These are phyloP conservation scores for Apolygus lucorum DNA, from an alignment of 1,140 invertebrate species.

Conservation along the genomic window DNA sequence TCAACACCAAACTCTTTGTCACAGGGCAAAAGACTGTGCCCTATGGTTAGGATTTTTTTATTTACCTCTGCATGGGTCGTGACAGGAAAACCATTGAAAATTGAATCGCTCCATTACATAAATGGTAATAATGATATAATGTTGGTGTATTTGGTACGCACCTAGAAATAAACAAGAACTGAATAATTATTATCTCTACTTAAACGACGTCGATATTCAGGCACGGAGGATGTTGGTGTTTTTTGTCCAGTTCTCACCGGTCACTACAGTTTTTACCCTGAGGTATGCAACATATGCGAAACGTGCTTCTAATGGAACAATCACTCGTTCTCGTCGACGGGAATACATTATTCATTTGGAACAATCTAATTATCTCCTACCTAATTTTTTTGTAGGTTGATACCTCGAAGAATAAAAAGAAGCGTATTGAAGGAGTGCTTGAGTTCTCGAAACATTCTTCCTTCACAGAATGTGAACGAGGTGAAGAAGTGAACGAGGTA, in stretches of 20 bases:
- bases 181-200: too few species aligned
- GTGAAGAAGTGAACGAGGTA: too few species aligned
- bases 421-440: neutral
- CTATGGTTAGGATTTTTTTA: too few species aligned
- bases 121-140: too few species aligned
- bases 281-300: neutral
- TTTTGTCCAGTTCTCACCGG: neutral
- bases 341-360: neutral
- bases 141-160: too few species aligned
- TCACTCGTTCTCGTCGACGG: neutral
- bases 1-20: too few species aligned
- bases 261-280: neutral
- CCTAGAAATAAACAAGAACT: too few species aligned
- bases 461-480: too few species aligned
- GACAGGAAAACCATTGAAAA: too few species aligned
- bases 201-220: neutral
- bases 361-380: neutral
- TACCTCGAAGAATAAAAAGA: neutral
- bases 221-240: neutral
- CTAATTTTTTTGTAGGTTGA: neutral
- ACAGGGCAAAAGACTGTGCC: too few species aligned
- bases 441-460: neutral
- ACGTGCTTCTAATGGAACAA: neutral
- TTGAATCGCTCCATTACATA: too few species aligned
- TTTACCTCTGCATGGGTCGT: too few species aligned